These are phyloP conservation scores for Cairina moschata DNA, from an alignment of 2,113 vertebrate species.

Conservation along the genomic window DNA sequence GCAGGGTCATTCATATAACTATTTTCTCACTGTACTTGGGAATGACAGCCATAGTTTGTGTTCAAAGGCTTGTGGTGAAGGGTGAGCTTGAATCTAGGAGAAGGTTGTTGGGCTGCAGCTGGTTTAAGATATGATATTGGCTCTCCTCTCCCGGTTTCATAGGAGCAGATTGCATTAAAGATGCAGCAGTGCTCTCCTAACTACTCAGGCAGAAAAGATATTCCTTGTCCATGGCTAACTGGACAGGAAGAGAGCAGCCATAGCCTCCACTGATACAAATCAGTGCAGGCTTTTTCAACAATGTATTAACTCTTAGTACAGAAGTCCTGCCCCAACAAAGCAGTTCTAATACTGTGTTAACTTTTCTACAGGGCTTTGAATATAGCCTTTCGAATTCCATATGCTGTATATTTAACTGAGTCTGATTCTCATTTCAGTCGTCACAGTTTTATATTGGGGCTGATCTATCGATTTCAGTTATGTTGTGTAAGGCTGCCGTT, in stretches of 20 bases:
- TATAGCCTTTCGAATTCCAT: slow-evolving; percentile 33
- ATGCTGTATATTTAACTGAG: not conserved
- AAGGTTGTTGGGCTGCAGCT: not conserved
- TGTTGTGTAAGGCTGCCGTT: slow-evolving; percentile 35
- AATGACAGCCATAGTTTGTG: not conserved
- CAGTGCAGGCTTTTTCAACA: not conserved
- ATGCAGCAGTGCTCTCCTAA: not conserved
- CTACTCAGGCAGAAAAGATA: not conserved
- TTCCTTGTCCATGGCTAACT: not conserved
- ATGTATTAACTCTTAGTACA: not conserved
- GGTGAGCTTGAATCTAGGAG: not conserved
- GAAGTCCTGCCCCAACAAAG: not conserved
- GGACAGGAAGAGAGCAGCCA: not conserved
- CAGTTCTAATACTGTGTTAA: not conserved
- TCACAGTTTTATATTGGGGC: slow-evolving; percentile 18
- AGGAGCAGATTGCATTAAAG: not conserved
- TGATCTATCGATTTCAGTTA: slow-evolving; percentile 49
- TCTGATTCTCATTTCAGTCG: slow-evolving; percentile 19
- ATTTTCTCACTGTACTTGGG: not conserved
- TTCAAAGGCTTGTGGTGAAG: not conserved
- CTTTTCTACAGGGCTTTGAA: slow-evolving; percentile 29
- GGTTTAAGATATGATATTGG: not conserved
- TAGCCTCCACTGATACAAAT: not conserved
- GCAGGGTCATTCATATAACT: not conserved
- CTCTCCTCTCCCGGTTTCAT: not conserved